Percentiles rank a stretch among this genome's conserved stretches.
These are phyloP conservation scores for Zele albiditarsus DNA, from an alignment of 2,888 invertebrate species.

Conservation along the genomic window DNA sequence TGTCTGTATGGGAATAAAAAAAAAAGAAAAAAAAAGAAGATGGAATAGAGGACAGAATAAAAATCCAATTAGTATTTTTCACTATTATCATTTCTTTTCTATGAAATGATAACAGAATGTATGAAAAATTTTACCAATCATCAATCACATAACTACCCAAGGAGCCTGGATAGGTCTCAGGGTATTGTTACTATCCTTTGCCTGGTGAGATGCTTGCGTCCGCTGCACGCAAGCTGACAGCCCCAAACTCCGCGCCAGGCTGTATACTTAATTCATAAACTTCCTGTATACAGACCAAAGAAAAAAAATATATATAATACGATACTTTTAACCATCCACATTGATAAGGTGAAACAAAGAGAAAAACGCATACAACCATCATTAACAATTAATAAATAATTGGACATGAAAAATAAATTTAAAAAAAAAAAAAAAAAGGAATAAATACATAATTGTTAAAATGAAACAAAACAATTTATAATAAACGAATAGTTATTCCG, in stretches of 20 bases:
- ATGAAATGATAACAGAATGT: neutral
- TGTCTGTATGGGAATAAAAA: slow-evolving; percentile 71
- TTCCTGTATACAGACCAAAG: slow-evolving; percentile 18
- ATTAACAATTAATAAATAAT: neutral
- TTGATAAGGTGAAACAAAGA: slow-evolving; percentile 2
- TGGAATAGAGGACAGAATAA: slow-evolving; percentile 70
- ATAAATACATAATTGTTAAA: neutral
- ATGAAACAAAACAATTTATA: neutral
- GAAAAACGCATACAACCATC: neutral
- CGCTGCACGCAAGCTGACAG: slow-evolving; percentile 61
- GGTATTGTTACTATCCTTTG: slow-evolving; percentile 62
- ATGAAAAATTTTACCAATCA: slow-evolving; percentile 74
- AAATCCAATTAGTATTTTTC: neutral
- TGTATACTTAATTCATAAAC: slow-evolving; percentile 56
- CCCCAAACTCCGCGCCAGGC: slow-evolving; percentile 66
- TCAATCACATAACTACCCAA: slow-evolving; percentile 73
- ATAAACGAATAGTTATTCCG: neutral
- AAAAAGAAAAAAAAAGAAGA: slow-evolving; percentile 42
- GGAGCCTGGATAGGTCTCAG: slow-evolving; percentile 68
- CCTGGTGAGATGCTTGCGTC: slow-evolving; percentile 58
- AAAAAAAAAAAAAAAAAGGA: slow-evolving; percentile 9
- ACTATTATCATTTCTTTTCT: too few relatives aligned
- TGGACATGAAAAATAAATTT: neutral
- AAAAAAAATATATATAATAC: slow-evolving; percentile 28
- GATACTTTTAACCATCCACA: neutral